A percentile compares a stretch with the other conserved stretches of the same genome.
Conservation (phyloP, 2,888 invertebrate genomes). For the Apeira syringaria region DNA sequence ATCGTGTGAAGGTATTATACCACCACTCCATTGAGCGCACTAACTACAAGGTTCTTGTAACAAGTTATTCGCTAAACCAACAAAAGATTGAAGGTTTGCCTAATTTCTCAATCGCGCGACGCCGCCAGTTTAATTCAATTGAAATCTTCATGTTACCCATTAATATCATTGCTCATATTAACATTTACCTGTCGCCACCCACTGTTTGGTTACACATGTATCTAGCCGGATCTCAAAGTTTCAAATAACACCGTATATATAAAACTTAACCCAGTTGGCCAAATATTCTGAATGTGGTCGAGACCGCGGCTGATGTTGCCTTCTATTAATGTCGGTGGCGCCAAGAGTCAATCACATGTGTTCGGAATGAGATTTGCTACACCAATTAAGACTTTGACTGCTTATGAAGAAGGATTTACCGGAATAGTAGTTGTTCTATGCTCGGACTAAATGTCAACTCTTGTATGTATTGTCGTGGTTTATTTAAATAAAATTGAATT, state of each 20-base stretch:
- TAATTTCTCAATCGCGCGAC: slow-evolving; percentile 78
- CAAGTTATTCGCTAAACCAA: slow-evolving; percentile 65
- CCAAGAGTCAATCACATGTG: slow-evolving; percentile 17
- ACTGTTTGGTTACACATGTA: slow-evolving; percentile 26
- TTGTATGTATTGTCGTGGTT: background rate
- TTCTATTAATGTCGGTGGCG: slow-evolving; percentile 13
- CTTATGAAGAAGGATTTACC: slow-evolving; percentile 2
- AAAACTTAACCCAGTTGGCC: slow-evolving; percentile 14
- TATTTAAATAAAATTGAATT: background rate
- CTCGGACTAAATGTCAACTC: background rate
- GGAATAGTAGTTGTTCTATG: slow-evolving; percentile 1
- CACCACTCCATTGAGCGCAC: slow-evolving; percentile 63
- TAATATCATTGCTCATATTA: slow-evolving; percentile 53
- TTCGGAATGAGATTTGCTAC: too few species aligned
- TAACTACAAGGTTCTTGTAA: slow-evolving; percentile 71
- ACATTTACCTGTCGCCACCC: slow-evolving; percentile 31
- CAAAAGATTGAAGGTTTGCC: slow-evolving; percentile 76
- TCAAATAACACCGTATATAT: slow-evolving; percentile 20
- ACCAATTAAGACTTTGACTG: background rate
- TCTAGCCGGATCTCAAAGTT: slow-evolving; percentile 30
- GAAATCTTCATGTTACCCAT: slow-evolving; percentile 52
- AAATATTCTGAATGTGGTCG: slow-evolving; percentile 23
- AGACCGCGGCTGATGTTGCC: slow-evolving; percentile 3
- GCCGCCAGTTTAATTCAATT: slow-evolving; percentile 62
- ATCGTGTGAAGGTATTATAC: slow-evolving; percentile 74